Evolutionary conservation across 1,140 invertebrate genomes (phyloP).

Genomic region (Bombus confusus): DNA sequence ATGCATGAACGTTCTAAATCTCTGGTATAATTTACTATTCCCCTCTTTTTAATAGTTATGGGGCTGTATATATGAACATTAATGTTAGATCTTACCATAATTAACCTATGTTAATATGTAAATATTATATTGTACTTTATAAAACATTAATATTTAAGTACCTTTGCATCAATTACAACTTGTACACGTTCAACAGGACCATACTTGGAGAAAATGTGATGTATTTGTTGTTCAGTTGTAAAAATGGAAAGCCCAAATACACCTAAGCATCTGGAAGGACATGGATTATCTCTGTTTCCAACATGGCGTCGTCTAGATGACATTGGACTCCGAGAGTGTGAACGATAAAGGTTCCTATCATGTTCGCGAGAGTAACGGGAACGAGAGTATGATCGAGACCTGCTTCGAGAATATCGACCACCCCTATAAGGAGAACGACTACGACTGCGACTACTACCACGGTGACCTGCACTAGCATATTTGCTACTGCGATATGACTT

Average conservation of each 20-base stretch:
- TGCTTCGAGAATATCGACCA: constrained; percentile 81
- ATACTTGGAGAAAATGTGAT: constrained; percentile 96
- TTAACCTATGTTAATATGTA: not conserved
- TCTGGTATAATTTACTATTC: constrained; percentile 73
- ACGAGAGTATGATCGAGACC: constrained; percentile 82
- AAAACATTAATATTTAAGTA: constrained; percentile 76
- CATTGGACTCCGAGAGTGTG: constrained; percentile 84
- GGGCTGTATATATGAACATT: constrained; percentile 10
- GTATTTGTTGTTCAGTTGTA: constrained; percentile 96
- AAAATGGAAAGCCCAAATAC: constrained; percentile 97
- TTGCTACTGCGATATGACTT: constrained; percentile 76
- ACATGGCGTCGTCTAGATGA: constrained; percentile 84
- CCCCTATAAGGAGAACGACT: constrained; percentile 82
- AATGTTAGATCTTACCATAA: not conserved
- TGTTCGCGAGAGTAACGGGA: constrained; percentile 78
- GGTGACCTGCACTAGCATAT: constrained; percentile 70
- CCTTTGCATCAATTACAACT: constrained; percentile 97
- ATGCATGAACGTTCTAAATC: constrained; percentile 78
- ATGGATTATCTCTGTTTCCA: constrained; percentile 91
- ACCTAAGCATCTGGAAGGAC: constrained; percentile 94
- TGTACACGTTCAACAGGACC: constrained; percentile 96
- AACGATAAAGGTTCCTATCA: constrained; percentile 76
- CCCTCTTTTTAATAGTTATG: constrained; percentile 47
- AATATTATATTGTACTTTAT: constrained; percentile 17
- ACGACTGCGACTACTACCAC: constrained; percentile 79